Evolutionary conservation across 2,113 vertebrate genomes (phyloP).

Genomic region (Gopherus evgoodei): DNA sequence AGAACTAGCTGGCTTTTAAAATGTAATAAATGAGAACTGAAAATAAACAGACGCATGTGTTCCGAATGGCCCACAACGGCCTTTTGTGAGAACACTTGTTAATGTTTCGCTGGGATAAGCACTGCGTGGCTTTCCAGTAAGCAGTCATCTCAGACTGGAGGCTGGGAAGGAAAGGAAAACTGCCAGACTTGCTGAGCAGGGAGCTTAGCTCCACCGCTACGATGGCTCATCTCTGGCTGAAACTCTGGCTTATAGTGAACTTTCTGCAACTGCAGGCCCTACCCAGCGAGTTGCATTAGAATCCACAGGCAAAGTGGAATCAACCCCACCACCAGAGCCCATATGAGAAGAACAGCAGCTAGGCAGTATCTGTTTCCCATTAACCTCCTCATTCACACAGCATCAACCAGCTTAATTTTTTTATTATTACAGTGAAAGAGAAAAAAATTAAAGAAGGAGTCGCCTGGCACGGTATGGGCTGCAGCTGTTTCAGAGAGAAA

Average conservation of each 20-base stretch:
- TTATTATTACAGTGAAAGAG: conserved; percentile 48
- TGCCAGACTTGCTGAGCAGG: neutral
- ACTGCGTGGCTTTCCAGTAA: conserved; percentile 37
- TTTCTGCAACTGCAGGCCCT: neutral
- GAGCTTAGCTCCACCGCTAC: neutral
- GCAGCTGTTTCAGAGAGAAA: conserved; percentile 60
- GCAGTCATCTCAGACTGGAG: conserved; percentile 6
- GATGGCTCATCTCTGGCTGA: neutral
- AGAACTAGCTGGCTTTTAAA: neutral
- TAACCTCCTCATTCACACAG: conserved; percentile 49
- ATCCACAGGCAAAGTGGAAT: neutral
- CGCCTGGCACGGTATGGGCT: conserved; percentile 41
- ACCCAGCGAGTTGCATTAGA: neutral
- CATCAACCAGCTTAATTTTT: conserved; percentile 31
- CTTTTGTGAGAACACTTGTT: conserved; percentile 39
- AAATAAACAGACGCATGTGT: conserved; percentile 37
- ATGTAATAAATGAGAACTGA: conserved; percentile 21
- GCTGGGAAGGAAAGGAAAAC: neutral
- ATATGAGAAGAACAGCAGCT: conserved; percentile 15
- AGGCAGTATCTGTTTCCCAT: conserved; percentile 32
- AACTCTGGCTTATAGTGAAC: neutral
- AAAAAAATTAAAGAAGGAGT: conserved; percentile 39
- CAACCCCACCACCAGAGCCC: neutral
- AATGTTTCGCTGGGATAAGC: neutral
- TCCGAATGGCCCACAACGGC: neutral